Evolutionary conservation across 2,888 invertebrate species (phyloP), one percentile per base, ranked within the genome.

Genomic region (Amphimallon solstitiale): DNA sequence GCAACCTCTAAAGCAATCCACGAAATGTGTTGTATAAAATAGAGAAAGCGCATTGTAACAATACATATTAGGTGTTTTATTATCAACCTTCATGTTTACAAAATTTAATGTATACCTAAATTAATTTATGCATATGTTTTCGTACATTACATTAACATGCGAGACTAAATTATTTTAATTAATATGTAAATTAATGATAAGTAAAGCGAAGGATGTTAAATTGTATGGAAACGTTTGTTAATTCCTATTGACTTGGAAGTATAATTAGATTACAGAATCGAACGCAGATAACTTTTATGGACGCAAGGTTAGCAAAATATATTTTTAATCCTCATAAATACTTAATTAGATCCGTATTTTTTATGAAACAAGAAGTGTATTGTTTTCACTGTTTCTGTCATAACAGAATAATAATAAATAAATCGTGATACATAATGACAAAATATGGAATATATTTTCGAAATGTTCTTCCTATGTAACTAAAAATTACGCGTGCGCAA

Each of bases 401-500:
- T 40, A n/a, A 40, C n/a, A 14, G 37, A 35, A 51, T 37, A 51
- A 51, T 15, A 46, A 2, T 2, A 6, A 19, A 34, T 38, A 38
- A 12, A 38, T 23, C 23, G 23, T 5, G 5, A 23, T 23, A 23
- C 2, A 38, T 5, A n/a, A 2, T 12, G 2, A 38, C 9, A 38
- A 12, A 38, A n/a, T 2, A 2, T 38, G 12, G 2, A 38, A 12
- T 38, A 38, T 46, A 21, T 46, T 21, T 46, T 19, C 23, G 46
- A 23, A 46, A 46, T 21, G 17, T 46, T 46, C 34, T 29, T 49
- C 49, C 49, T 12, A 14, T 49, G 29, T 49, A 49, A 14, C 17
- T 17, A 56, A n/a, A n/a, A 56, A 3, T 54, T 56, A 19, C 54
- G 54, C 54, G 40, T 56, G 54, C 54, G 54, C 23, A 21, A 56